Evolutionary conservation across 2,888 invertebrate species (phyloP).

Genomic region (Epicampocera succincta): DNA sequence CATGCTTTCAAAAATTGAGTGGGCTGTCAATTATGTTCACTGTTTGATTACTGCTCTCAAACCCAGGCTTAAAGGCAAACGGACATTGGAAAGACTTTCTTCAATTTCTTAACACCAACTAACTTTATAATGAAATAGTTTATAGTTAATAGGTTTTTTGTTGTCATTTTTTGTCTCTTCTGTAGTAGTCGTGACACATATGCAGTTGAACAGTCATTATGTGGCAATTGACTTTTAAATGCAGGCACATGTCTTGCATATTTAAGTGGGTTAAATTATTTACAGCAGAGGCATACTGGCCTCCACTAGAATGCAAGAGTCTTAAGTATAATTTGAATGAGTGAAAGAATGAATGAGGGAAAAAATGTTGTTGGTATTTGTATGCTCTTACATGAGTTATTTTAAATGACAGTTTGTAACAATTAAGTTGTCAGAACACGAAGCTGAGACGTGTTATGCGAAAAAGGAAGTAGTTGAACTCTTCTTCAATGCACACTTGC

Average conservation of each 20-base stretch:
- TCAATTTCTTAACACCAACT: conserved; percentile 28
- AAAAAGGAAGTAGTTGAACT: conserved; percentile 53
- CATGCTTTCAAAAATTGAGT: conserved; percentile 56
- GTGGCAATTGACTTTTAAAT: conserved; percentile 69
- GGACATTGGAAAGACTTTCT: conserved; percentile 35
- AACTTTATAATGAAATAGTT: conserved; percentile 54
- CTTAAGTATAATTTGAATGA: conserved; percentile 39
- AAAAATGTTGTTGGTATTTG: conserved; percentile 42
- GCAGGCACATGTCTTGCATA: conserved; percentile 68
- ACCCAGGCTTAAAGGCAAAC: conserved; percentile 1
- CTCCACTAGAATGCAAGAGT: conserved; percentile 29
- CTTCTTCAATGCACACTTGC: background rate
- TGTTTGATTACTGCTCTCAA: conserved; percentile 41
- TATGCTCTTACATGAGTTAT: conserved; percentile 30
- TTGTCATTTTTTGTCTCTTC: background rate
- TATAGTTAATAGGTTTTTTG: conserved; percentile 43
- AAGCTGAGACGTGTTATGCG: conserved; percentile 32
- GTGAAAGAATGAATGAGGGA: conserved; percentile 34
- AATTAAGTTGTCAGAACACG: conserved; percentile 66
- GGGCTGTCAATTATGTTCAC: conserved; percentile 64
- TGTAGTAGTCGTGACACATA: background rate
- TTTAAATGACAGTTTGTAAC: conserved; percentile 65
- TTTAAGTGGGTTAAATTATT: conserved; percentile 66
- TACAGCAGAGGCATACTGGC: conserved; percentile 17
- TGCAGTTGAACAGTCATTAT: conserved; percentile 58